phyloP scores from a whole-genome alignment of 2,888 invertebrate genomes.

The Phragmatobia fuliginosa region DNA sequence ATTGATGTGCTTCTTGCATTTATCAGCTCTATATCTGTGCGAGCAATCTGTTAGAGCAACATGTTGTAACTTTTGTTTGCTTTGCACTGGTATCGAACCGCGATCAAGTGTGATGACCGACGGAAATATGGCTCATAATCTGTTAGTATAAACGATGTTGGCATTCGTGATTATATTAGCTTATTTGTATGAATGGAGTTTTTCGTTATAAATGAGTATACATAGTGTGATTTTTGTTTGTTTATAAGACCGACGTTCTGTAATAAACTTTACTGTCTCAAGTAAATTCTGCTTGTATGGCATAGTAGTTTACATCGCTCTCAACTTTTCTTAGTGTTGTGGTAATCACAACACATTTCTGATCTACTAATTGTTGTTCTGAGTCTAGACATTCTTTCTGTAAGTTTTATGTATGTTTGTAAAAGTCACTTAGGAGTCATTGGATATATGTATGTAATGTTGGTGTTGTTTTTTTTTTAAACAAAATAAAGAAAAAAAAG shows the following conservation, averaged over 20 bases:
- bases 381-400: no score
- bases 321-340: no score
- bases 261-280: no score
- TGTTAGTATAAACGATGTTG: constrained; percentile 29
- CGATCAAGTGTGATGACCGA: constrained; percentile 52
- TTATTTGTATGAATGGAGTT: constrained; percentile 15
- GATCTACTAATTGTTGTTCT: no score
- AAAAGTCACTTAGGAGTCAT: no score
- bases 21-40: constrained; percentile 23
- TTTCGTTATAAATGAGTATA: not conserved
- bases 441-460: no score
- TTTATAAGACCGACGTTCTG: not conserved
- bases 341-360: no score
- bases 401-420: no score
- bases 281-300: no score
- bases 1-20: constrained; percentile 8
- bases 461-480: no score
- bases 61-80: constrained; percentile 54
- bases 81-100: constrained; percentile 38
- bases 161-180: constrained; percentile 23
- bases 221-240: not conserved
- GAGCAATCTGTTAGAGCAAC: constrained; percentile 48
- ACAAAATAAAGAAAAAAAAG: no score
- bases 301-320: no score
- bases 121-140: constrained; percentile 49